phyloP scores from a whole-genome alignment of 37 sponge, comb jelly and placozoan genomes.

The Diacarnus erythraeanus region DNA sequence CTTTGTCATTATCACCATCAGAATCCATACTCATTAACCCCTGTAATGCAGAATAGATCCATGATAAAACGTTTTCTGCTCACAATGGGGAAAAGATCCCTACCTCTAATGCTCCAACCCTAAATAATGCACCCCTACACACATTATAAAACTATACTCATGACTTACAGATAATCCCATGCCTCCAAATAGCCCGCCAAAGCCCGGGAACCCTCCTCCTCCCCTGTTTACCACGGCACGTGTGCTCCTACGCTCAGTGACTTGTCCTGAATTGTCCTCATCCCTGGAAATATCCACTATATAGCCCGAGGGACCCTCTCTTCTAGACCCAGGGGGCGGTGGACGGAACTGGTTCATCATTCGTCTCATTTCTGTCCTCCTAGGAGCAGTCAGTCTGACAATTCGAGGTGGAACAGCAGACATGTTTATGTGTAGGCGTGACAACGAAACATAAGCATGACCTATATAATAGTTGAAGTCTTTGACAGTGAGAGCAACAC shows the following conservation, averaged over 20 bases:
- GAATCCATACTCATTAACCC: background rate
- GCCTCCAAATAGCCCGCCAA: background rate
- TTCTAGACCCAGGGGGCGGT: background rate
- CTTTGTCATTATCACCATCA: background rate
- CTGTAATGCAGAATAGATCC: background rate
- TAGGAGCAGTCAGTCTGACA: constrained; percentile 11
- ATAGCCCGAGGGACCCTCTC: constrained; percentile 18
- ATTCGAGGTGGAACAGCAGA: constrained; percentile 6
- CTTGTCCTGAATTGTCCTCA: background rate
- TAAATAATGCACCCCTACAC: constrained; percentile 11
- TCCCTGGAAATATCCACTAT: constrained; percentile 29
- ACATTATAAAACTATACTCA: background rate
- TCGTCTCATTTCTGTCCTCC: constrained; percentile 32
- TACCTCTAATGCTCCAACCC: background rate
- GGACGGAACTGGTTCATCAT: constrained; percentile 25
- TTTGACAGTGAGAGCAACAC: constrained; percentile 28
- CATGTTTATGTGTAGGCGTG: constrained; percentile 40
- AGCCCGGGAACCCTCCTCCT: background rate
- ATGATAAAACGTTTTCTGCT: background rate
- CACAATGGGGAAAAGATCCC: background rate
- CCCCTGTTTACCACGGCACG: constrained; percentile 11
- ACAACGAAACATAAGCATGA: constrained; percentile 25
- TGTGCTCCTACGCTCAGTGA: background rate
- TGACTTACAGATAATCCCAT: background rate
- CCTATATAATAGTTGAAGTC: constrained; percentile 56